Conservation (phyloP, 2,113 vertebrate genomes). For the Galbula dea region DNA sequence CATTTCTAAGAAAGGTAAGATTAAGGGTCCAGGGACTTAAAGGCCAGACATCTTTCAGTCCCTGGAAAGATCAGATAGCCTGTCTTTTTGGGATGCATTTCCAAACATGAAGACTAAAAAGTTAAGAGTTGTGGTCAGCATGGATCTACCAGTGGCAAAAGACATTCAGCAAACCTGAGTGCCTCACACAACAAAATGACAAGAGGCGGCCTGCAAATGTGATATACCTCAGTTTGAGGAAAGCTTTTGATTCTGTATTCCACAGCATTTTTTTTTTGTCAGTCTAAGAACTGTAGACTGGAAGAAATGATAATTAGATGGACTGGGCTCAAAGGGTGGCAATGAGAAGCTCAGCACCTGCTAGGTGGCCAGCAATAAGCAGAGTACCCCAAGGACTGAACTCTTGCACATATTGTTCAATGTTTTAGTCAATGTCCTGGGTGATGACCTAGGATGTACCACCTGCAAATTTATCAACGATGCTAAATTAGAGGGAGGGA, state of each 20-base stretch:
- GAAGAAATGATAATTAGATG: neutral
- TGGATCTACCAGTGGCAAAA: neutral
- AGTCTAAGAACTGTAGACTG: neutral
- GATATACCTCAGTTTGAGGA: neutral
- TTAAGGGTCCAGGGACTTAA: accelerated
- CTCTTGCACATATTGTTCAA: neutral
- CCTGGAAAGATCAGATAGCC: neutral
- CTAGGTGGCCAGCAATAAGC: neutral
- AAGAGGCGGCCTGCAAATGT: neutral
- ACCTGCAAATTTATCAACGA: neutral
- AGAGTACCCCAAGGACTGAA: neutral
- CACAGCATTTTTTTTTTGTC: neutral
- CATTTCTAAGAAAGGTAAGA: neutral
- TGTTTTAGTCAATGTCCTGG: neutral
- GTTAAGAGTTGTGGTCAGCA: neutral
- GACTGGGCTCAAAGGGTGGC: neutral
- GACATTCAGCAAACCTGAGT: neutral
- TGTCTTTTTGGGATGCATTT: neutral
- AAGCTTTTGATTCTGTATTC: neutral
- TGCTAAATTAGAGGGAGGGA: neutral
- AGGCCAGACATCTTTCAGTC: neutral
- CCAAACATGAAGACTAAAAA: neutral
- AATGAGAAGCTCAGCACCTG: neutral
- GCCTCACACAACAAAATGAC: neutral
- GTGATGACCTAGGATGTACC: neutral